Base-by-base conservation (phyloP, 2,797 vertebrate species). In the Betta splendens region DNA sequence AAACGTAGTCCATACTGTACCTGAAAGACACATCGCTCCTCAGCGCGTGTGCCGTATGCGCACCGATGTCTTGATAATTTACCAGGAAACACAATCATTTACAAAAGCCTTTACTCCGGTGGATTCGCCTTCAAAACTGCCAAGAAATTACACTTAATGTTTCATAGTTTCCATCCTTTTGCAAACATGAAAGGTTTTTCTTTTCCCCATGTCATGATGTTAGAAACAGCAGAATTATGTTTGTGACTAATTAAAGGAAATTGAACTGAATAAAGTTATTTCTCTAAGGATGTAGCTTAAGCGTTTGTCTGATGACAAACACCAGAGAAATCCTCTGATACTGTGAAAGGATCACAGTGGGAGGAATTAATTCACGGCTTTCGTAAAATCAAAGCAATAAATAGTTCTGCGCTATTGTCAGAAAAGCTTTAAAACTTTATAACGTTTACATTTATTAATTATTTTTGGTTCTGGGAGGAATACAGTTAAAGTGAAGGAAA, bases 1-100 rank as follows among this genome's bases (percentile, higher is more conserved):
- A 89, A 85, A 92, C 87, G 79, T 85, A 83, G 81, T 79, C 86
- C 89, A 85, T 87, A 91, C 86, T 89, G 85, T 87, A 91, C 87
- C 90, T 91, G 77, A 81, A 64, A 89, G 86, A 64, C 90, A 87
- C 84, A 50, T 72, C 71, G 10, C 80, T 84, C 83, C 83, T 85
- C 72, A 75, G 70, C 78, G 77, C 64, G 68, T 73, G 60, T 71
- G 77, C 72, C 32, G 71, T 71, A 72, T 77, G 68, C 77, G 76
- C 75, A 72, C 74, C 73, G 77, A 80, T 85, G 82, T 88, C 79
- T 72, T 63, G 74, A 83, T 72, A 47, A 87, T 90, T 78, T 75
- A 67, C 59, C 75, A 76, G 62, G 71, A 81, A 82, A 80, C 60
- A 77, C 56, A 74, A 62, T 26, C 56, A 22, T 68, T 67, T 60